Evolutionary conservation across 2,888 invertebrate genomes (phyloP).

Genomic region (Dryobota labecula): DNA sequence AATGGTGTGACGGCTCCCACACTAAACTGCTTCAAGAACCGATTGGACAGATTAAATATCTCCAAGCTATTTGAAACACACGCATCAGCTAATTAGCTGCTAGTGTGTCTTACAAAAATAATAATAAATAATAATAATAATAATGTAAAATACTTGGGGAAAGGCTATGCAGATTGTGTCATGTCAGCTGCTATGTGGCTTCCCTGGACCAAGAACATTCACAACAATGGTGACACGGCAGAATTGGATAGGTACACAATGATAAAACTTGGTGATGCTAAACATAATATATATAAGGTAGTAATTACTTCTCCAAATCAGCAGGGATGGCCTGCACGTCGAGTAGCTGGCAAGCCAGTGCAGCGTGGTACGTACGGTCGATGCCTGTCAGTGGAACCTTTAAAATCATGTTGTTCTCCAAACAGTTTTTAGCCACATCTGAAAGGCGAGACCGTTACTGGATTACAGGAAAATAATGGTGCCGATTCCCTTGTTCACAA

Average conservation of each 20-base stretch:
- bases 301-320: conserved; percentile 91
- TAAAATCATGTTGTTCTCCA: conserved; percentile 76
- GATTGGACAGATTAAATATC: too few relatives aligned
- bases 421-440: conserved; percentile 67
- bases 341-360: conserved; percentile 92
- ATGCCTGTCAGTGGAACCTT: conserved; percentile 86
- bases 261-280: not conserved
- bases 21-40: too few relatives aligned
- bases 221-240: not conserved
- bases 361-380: conserved; percentile 91
- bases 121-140: too few relatives aligned
- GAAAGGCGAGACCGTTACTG: conserved; percentile 20
- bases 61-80: too few relatives aligned
- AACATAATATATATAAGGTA: not conserved
- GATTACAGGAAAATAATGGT: not conserved
- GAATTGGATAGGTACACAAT: not conserved
- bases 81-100: too few relatives aligned
- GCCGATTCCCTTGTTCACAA: too few relatives aligned
- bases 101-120: too few relatives aligned
- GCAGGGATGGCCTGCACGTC: conserved; percentile 91
- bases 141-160: too few relatives aligned
- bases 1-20: too few relatives aligned
- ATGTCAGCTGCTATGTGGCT: not conserved
- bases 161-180: too few relatives aligned
- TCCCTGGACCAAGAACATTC: not conserved